Percentiles rank a stretch among this genome's conserved stretches.
Conservation (phyloP, 92 coral and sea anemone species). For the Palythoa grandiflora region DNA sequence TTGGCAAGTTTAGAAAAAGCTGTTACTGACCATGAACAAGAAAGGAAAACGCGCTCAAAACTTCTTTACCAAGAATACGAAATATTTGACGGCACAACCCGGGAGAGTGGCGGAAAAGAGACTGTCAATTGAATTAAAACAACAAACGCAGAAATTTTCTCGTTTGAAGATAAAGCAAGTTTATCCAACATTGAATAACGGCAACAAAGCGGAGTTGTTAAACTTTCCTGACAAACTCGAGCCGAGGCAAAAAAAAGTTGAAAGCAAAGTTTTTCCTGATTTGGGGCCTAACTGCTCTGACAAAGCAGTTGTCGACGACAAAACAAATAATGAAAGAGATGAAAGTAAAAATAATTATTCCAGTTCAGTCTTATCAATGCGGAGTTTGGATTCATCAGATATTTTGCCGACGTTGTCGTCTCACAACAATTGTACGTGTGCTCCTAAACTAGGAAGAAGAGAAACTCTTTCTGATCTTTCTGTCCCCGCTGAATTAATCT, state of each 20-base stretch:
- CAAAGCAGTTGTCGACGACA: too few species aligned
- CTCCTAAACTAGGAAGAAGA: too few species aligned
- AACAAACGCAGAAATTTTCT: neutral
- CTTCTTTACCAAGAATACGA: neutral
- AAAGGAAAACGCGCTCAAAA: slow-evolving; percentile 5
- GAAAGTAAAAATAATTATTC: neutral
- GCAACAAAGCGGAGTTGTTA: too few species aligned
- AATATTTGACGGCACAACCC: neutral
- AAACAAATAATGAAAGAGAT: neutral
- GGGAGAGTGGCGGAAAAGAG: neutral
- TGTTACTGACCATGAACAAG: neutral
- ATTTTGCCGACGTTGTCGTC: neutral
- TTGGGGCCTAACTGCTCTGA: neutral
- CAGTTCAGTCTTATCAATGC: neutral
- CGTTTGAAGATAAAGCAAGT: neutral
- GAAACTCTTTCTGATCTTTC: too few species aligned
- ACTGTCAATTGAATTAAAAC: neutral
- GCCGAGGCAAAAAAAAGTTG: neutral
- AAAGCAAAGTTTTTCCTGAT: neutral
- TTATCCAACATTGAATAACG: neutral
- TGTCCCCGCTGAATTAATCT: neutral
- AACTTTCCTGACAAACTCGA: neutral
- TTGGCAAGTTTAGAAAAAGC: too few species aligned
- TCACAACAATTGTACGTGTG: too few species aligned
- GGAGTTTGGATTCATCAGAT: neutral